Conservation (phyloP, 2,113 vertebrate genomes). For the Chaetops frenatus region DNA sequence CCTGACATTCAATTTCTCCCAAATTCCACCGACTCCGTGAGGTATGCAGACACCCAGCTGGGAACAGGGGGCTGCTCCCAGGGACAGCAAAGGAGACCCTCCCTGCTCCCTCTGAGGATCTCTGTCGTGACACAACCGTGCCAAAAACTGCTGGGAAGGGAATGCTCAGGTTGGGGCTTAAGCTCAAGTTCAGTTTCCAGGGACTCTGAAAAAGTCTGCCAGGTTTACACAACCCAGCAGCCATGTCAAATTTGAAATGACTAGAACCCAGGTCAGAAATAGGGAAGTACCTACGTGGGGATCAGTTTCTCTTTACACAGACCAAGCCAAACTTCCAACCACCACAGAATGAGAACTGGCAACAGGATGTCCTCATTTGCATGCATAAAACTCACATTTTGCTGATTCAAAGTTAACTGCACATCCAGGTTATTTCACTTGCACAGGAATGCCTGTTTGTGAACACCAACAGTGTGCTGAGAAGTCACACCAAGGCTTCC, state of each 20-base stretch:
- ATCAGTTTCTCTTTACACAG: background rate
- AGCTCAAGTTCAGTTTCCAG: constrained; percentile 26
- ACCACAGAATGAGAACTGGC: constrained; percentile 39
- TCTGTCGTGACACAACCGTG: background rate
- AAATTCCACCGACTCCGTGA: background rate
- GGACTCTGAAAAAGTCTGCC: background rate
- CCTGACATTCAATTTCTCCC: background rate
- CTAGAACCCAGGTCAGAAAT: constrained; percentile 14
- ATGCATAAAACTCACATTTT: constrained; percentile 31
- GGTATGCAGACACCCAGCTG: background rate
- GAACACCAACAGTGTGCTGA: background rate
- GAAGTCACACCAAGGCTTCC: background rate
- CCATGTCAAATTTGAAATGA: background rate
- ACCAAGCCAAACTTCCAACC: constrained; percentile 45
- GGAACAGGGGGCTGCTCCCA: background rate
- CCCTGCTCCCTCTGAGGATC: no score
- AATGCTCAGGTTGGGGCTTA: background rate
- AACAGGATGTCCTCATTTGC: constrained; percentile 2
- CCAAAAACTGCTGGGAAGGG: background rate
- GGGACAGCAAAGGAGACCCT: background rate
- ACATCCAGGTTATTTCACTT: background rate
- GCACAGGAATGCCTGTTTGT: background rate
- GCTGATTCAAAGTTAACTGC: constrained; percentile 22
- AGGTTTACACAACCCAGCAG: background rate
- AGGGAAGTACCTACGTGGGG: constrained; percentile 7